These are phyloP conservation scores for Acleris cristana DNA, from an alignment of 2,888 invertebrate genomes.

Conservation along the genomic window DNA sequence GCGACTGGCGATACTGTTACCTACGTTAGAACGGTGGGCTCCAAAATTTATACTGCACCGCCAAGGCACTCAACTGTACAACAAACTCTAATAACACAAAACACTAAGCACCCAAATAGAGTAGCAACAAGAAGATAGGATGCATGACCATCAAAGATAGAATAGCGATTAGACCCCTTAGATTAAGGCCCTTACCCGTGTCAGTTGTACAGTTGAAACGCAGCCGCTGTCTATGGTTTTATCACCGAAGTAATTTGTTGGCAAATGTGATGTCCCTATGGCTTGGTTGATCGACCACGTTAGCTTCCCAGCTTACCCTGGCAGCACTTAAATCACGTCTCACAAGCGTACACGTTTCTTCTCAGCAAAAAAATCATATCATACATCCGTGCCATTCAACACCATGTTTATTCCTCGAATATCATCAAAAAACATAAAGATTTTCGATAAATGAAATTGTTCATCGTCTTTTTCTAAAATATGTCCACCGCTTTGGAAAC, in stretches of 20 bases:
- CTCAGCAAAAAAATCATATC: slow-evolving; percentile 56
- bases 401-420: too few relatives aligned
- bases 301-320: slow-evolving; percentile 61
- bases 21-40: slow-evolving; percentile 94
- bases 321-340: slow-evolving; percentile 73
- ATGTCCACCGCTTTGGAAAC: slow-evolving; percentile 70
- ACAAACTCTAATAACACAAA: slow-evolving; percentile 5
- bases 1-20: slow-evolving; percentile 94
- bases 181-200: slow-evolving; percentile 37
- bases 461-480: slow-evolving; percentile 47
- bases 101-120: slow-evolving; percentile 21
- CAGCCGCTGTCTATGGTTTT: slow-evolving; percentile 62
- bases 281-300: slow-evolving; percentile 74
- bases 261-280: slow-evolving; percentile 79
- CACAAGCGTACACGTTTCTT: slow-evolving; percentile 57
- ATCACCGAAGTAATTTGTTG: slow-evolving; percentile 75
- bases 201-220: slow-evolving; percentile 75
- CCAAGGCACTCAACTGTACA: slow-evolving; percentile 72
- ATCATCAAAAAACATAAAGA: not conserved
- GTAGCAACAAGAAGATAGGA: slow-evolving; percentile 3
- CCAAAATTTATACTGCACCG: slow-evolving; percentile 71
- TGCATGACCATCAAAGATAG: slow-evolving; percentile 21
- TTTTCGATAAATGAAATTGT: slow-evolving; percentile 7
- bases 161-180: slow-evolving; percentile 22
- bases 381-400: slow-evolving; percentile 47